A percentile compares a stretch with the other conserved stretches of the same genome.
These are phyloP conservation scores for Athetis lepigone DNA, from an alignment of 2,888 invertebrate species.

Conservation along the genomic window DNA sequence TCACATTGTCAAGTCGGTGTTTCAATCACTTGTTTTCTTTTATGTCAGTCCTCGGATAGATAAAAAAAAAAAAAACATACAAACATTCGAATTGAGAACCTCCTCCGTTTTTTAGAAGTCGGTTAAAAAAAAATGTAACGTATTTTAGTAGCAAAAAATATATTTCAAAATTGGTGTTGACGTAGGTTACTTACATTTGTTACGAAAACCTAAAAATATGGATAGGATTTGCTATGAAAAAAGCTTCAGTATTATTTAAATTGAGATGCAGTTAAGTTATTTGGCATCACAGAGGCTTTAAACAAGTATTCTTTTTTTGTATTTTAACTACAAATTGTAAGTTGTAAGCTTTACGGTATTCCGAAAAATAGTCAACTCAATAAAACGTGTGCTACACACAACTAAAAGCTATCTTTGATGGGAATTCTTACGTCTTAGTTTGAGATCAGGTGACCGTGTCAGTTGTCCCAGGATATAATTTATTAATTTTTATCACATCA, in stretches of 20 bases:
- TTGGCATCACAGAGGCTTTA: neutral
- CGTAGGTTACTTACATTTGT: neutral
- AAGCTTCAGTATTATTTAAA: conserved; percentile 3
- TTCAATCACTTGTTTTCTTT: conserved; percentile 2
- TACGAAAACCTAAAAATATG: neutral
- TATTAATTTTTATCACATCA: too few species aligned
- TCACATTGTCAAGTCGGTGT: neutral
- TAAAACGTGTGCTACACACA: too few species aligned
- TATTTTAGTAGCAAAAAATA: neutral
- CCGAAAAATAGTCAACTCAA: too few species aligned
- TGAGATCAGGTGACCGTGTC: too few species aligned
- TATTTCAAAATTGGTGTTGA: neutral
- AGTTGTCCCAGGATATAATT: too few species aligned
- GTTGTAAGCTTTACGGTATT: too few species aligned
- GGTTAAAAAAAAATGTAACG: too few species aligned
- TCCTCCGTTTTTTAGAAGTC: too few species aligned
- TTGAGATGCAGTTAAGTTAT: neutral
- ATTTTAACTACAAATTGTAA: neutral
- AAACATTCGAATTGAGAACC: too few species aligned
- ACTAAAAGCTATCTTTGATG: too few species aligned
- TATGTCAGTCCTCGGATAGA: conserved; percentile 3
- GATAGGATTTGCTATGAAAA: neutral
- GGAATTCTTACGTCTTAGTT: too few species aligned
- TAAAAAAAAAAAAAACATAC: too few species aligned
- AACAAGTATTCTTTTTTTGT: neutral